Percentiles rank a stretch among this genome's conserved stretches.
Evolutionary conservation across 1,140 invertebrate genomes (phyloP).

Genomic region (Brachionus calyciflorus): DNA sequence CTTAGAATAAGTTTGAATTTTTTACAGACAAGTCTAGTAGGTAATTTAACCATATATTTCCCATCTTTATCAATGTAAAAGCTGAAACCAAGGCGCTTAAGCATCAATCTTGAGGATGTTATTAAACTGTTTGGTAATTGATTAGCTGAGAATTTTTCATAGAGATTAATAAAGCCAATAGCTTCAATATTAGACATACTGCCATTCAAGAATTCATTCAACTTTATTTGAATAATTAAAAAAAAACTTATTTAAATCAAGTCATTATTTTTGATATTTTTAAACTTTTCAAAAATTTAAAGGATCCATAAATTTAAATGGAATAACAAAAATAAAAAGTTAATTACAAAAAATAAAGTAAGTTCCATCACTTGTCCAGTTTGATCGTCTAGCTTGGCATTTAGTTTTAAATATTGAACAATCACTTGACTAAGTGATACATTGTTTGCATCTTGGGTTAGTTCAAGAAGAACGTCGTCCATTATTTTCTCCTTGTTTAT

Average conservation of each 20-base stretch:
- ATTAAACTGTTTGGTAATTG: slow-evolving; percentile 9
- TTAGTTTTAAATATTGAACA: slow-evolving; percentile 17
- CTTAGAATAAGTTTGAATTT: background rate
- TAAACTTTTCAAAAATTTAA: too few relatives aligned
- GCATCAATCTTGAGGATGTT: background rate
- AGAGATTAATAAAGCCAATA: slow-evolving; percentile 11
- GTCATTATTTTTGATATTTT: too few relatives aligned
- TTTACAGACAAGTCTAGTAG: background rate
- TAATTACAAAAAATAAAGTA: slow-evolving; percentile 19
- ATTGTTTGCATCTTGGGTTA: background rate
- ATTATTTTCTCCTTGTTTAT: background rate
- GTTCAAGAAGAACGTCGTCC: slow-evolving; percentile 9
- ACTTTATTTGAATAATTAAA: background rate
- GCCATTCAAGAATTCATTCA: slow-evolving; percentile 9
- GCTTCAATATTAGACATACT: background rate
- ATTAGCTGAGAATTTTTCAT: slow-evolving; percentile 17
- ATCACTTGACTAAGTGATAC: slow-evolving; percentile 1
- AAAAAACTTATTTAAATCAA: background rate
- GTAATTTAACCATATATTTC: slow-evolving; percentile 35
- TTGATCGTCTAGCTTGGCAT: background rate
- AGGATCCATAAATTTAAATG: too few relatives aligned
- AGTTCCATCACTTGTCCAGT: background rate
- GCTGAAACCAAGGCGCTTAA: background rate
- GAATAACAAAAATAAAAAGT: background rate
- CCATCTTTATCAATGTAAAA: slow-evolving; percentile 34